Percentiles rank a stretch among this genome's conserved stretches.
Conservation (phyloP, 2,797 vertebrate genomes). For the Micropoecilia bifurca region DNA sequence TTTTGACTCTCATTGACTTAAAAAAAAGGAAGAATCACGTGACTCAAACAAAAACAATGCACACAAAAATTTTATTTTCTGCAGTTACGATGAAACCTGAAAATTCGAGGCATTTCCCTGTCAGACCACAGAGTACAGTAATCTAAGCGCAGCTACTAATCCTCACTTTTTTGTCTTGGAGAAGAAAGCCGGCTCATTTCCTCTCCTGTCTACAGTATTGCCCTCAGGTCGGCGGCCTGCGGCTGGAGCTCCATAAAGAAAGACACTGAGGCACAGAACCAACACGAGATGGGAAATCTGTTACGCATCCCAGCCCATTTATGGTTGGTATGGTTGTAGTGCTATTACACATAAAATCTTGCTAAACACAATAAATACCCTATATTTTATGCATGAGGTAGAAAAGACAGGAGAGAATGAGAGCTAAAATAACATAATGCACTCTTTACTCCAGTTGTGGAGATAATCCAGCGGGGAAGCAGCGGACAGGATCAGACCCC, state of each 20-base stretch:
- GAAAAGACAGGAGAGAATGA: constrained; percentile 24
- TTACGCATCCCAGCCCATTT: constrained; percentile 67
- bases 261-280: constrained; percentile 59
- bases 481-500: constrained; percentile 71
- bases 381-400: constrained; percentile 51
- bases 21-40: not conserved
- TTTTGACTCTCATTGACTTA: constrained; percentile 14
- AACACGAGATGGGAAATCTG: constrained; percentile 70
- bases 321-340: constrained; percentile 58
- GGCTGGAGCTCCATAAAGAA: constrained; percentile 68
- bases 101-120: constrained; percentile 43
- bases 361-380: constrained; percentile 70
- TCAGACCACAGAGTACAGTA: constrained; percentile 49
- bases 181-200: constrained; percentile 67
- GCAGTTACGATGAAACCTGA: constrained; percentile 23
- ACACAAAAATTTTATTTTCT: constrained; percentile 9
- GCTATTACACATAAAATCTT: constrained; percentile 64
- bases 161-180: constrained; percentile 49
- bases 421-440: constrained; percentile 57
- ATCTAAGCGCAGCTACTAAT: constrained; percentile 24
- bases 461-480: constrained; percentile 52
- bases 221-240: constrained; percentile 53
- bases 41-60: not conserved
- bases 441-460: constrained; percentile 25
- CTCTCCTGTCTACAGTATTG: constrained; percentile 48